Evolutionary conservation across 2,113 vertebrate species (phyloP), one percentile per base, ranked within the genome.

Genomic region (Casuarius casuarius): DNA sequence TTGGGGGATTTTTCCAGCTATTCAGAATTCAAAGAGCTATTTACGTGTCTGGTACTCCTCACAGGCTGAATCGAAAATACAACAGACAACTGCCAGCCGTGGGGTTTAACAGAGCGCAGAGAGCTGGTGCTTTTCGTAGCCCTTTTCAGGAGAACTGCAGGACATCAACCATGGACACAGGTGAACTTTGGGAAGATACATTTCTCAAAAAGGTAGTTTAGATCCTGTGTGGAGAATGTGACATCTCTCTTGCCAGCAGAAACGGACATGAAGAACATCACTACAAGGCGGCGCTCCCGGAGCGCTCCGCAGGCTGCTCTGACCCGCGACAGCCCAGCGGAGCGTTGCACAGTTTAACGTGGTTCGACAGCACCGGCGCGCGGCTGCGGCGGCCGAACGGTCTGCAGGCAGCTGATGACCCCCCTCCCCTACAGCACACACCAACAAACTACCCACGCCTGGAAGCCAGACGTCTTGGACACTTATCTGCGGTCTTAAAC

Each of bases 321-420:
- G 46, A n/a, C 8, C 44, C 18, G 38, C 8, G 2, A 18, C 9
- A 29, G 35, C 14, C n/a, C 48, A 9, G 3, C 16, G 38, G 28
- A 33, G 35, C 1, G 2, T 4, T 21, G 2, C 3, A 4, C 0
- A 4, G 14, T 7, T 20, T 33, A n/a, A 2, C 3, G 4, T 0
- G 5, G 14, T 7, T 20, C 33, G 31, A 20, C 1, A 3, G 59
- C 44, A 15, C 21, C 4, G 1, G 29, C 18, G 68, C 48, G 46
- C 54, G 12, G 1, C 12, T 1, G 3, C 67, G 51, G 3, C 1
- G 22, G 10, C 63, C 10, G 9, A 18, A 10, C 3, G 0, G 38
- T 9, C 14, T 12, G 10, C 6, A 71, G 79, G 48, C 58, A 44
- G 13, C 23, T 52, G 40, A 46, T 8, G 5, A 35, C 31, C 44